Percentiles rank a stretch among this genome's conserved stretches.
These are phyloP conservation scores for Tribolium freemani DNA, from an alignment of 2,888 invertebrate species.

Conservation along the genomic window DNA sequence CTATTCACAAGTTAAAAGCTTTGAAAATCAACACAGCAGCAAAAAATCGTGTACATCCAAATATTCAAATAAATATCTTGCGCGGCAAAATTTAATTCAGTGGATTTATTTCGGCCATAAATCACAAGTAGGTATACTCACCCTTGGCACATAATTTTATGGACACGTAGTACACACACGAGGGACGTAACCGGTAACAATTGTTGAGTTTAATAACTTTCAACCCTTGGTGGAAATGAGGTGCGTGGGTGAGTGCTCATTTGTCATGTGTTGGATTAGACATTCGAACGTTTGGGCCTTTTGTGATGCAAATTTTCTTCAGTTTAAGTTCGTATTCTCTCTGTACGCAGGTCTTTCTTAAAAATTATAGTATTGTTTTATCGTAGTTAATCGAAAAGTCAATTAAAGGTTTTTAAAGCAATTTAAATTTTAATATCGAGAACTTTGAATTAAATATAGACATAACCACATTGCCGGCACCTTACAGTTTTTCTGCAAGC, in stretches of 20 bases:
- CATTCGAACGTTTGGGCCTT: background rate
- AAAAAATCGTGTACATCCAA: too few species aligned
- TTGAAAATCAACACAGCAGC: background rate
- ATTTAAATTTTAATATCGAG: background rate
- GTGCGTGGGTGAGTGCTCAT: background rate
- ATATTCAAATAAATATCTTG: too few species aligned
- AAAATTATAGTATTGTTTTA: too few species aligned
- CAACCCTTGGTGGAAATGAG: background rate
- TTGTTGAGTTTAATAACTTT: background rate
- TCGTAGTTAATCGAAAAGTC: too few species aligned
- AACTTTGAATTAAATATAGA: background rate
- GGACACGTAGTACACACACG: background rate
- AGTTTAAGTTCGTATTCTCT: too few species aligned
- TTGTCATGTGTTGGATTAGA: background rate
- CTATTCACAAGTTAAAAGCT: background rate
- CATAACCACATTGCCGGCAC: too few species aligned
- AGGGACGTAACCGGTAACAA: background rate
- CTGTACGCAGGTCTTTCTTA: too few species aligned
- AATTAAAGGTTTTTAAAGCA: too few species aligned
- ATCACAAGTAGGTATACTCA: background rate
- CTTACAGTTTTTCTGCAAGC: background rate
- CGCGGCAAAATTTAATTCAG: background rate
- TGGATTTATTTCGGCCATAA: background rate
- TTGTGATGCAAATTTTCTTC: background rate
- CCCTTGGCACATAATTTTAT: background rate